Evolutionary conservation across 2,113 vertebrate species (phyloP).

Genomic region (Atractosteus spatula): DNA sequence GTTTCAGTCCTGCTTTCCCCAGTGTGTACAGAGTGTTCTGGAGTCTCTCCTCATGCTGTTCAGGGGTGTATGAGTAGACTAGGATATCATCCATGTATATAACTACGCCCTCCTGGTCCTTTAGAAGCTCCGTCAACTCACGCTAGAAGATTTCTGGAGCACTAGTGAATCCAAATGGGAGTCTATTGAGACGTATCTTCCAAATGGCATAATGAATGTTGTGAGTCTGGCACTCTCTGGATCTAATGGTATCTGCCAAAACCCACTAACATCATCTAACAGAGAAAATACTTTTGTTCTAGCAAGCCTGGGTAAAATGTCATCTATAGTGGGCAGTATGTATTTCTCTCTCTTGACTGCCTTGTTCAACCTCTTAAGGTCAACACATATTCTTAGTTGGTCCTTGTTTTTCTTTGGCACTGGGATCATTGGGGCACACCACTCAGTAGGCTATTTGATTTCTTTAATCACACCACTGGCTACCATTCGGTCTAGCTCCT

Average conservation of each 20-base stretch:
- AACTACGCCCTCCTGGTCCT: not conserved
- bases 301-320: not conserved
- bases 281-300: not conserved
- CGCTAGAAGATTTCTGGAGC: constrained; percentile 5
- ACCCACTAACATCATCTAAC: not conserved
- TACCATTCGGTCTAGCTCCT: not conserved
- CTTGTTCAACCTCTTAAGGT: not conserved
- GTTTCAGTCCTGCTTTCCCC: not conserved
- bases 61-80: not conserved
- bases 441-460: not conserved
- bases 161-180: constrained; percentile 3
- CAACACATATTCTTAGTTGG: not conserved
- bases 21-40: not conserved
- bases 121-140: not conserved
- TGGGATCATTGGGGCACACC: constrained; percentile 1
- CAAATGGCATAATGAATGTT: constrained; percentile 6
- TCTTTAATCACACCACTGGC: not conserved
- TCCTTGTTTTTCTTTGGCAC: not conserved
- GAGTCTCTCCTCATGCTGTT: not conserved
- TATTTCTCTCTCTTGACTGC: constrained; percentile 5
- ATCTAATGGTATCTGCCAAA: constrained; percentile 2
- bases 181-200: not conserved
- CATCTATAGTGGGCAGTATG: not conserved
- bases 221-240: not conserved
- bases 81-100: constrained; percentile 9